These are phyloP conservation scores for Brachypodius melanocephalos DNA, from an alignment of 2,113 vertebrate species.

Conservation along the genomic window DNA sequence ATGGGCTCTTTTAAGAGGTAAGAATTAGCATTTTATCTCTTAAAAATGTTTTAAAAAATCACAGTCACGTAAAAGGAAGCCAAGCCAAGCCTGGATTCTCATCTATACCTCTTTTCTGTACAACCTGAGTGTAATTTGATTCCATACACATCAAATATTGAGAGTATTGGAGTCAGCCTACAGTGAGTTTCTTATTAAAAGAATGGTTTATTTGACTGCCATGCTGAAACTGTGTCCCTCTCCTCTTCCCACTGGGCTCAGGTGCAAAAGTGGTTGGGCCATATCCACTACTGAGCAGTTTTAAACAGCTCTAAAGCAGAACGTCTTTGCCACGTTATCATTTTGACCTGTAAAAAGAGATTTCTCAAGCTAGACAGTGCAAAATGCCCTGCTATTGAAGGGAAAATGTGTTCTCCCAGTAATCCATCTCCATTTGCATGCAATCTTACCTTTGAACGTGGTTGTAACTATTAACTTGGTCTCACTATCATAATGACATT, in stretches of 20 bases:
- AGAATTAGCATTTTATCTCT: constrained; percentile 31
- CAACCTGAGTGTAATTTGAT: neutral
- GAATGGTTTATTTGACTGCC: neutral
- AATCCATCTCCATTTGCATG: neutral
- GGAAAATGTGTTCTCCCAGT: neutral
- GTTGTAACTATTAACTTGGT: neutral
- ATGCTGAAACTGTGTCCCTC: neutral
- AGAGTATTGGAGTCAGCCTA: neutral
- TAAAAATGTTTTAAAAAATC: neutral
- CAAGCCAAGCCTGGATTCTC: neutral
- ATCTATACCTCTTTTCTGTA: neutral
- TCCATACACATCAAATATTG: neutral
- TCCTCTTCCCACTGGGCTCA: neutral
- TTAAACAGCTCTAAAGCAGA: neutral
- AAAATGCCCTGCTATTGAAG: neutral
- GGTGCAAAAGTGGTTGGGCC: neutral
- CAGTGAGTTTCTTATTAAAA: constrained; percentile 16
- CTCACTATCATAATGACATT: neutral
- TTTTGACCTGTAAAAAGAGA: neutral
- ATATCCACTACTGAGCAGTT: neutral
- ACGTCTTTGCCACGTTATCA: neutral
- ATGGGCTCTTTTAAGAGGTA: constrained; percentile 99
- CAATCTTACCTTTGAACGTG: neutral
- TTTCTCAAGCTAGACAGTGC: neutral
- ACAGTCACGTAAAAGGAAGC: neutral